A percentile compares a stretch with the other conserved stretches of the same genome.
Conservation (phyloP, 2,113 vertebrate genomes). For the Sebastes fasciatus region DNA sequence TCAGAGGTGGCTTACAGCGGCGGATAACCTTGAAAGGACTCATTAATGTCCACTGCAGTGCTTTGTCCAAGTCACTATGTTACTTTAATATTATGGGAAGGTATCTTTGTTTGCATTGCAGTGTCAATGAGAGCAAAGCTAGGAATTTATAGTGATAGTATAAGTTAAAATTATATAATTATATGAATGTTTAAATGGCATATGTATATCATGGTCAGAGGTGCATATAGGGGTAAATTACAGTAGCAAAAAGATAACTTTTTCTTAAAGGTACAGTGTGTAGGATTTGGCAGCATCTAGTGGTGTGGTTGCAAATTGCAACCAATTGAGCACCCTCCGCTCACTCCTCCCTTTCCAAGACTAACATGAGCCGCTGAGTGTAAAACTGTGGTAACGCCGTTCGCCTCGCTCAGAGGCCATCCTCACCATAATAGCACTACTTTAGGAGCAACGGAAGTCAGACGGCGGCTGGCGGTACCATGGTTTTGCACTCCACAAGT, state of each 20-base stretch:
- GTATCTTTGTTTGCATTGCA: constrained; percentile 18
- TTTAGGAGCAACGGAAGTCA: too few relatives aligned
- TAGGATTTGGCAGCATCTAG: too few relatives aligned
- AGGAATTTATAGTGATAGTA: not conserved
- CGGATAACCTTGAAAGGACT: constrained; percentile 77
- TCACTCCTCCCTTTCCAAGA: too few relatives aligned
- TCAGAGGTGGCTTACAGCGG: constrained; percentile 75
- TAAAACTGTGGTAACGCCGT: too few relatives aligned
- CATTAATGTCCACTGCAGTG: constrained; percentile 73
- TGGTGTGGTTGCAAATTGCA: too few relatives aligned
- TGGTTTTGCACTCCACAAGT: too few relatives aligned
- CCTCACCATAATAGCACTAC: too few relatives aligned
- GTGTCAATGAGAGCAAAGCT: not conserved
- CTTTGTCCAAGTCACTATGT: constrained; percentile 43
- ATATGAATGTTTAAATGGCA: not conserved
- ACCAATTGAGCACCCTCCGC: too few relatives aligned
- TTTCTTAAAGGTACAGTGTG: not conserved
- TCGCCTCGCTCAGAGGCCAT: too few relatives aligned
- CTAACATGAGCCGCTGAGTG: too few relatives aligned
- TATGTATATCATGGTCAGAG: not conserved
- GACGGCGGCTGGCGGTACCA: too few relatives aligned
- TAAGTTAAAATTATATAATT: not conserved
- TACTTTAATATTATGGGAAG: constrained; percentile 25
- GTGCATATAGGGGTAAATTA: not conserved
- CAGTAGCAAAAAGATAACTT: not conserved